Base-by-base conservation (phyloP, 2,113 vertebrate species). In the Steatornis caripensis region DNA sequence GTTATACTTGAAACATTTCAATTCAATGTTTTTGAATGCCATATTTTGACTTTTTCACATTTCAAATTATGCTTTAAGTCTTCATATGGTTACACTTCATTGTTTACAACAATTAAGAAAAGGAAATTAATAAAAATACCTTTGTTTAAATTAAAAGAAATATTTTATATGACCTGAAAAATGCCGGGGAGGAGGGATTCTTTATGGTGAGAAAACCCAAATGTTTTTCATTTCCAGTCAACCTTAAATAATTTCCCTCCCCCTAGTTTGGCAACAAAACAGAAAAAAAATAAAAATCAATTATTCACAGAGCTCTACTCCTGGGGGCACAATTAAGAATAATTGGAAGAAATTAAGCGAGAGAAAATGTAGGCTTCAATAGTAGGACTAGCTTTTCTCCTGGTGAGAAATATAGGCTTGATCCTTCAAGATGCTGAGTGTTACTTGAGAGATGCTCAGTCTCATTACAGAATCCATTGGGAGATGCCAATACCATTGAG, bases 291-390 rank as follows among this genome's bases (percentile, higher is more conserved):
- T 21, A 55, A 76, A 77, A 92, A 87, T 96, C 88, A 90, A 93
- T 95, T 95, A 81, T 92, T 95, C 79, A 74, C 62, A 95, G 58
- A 89, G 39, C 39, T 87, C 51, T 87, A 29, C 18, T 96, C 93
- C 95, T 92, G 68, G 58, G 93, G 95, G 95, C 76, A 83, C 75
- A 89, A 97, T 92, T 94, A 95, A 79, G 75, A 93, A 79, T 80
- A 94, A 95, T 90, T 93, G 92, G 79, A 88, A 93, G 79, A 95
- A 94, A 96, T 95, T 96, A 96, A 96, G 71, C 26, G 20, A 88
- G 78, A 71, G 87, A 69, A 51, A 90, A 84, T 91, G 61, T 7
- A 51, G 43, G 30, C 13, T 93, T 92, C 54, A 81, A 32, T 10
- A 86, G 60, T 0, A 81, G 64, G 75, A 84, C 3, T 10, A 80